Evolutionary conservation across 2,888 invertebrate species (phyloP).

Genomic region (Nemoura dubitans): DNA sequence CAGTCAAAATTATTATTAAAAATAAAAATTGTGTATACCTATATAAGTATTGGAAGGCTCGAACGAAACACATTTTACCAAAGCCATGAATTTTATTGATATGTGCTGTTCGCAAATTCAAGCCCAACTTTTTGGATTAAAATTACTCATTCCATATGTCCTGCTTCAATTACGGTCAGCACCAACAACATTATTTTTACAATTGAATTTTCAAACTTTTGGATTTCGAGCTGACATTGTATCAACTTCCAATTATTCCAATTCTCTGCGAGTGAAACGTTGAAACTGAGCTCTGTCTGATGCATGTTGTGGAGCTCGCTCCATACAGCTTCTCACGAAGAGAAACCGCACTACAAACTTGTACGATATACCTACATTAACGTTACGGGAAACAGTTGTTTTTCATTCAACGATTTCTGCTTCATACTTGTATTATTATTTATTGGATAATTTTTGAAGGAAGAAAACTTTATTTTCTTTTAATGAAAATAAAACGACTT

Average conservation of each 20-base stretch:
- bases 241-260: neutral
- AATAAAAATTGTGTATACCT: too few relatives aligned
- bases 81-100: too few relatives aligned
- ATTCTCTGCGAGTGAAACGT: neutral
- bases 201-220: slow-evolving; percentile 4
- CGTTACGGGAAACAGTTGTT: neutral
- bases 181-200: neutral
- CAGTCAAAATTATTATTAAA: too few relatives aligned
- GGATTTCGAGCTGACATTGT: neutral
- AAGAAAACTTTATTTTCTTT: slow-evolving; percentile 19
- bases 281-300: neutral
- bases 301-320: neutral
- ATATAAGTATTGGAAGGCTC: too few relatives aligned
- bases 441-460: slow-evolving; percentile 15
- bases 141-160: neutral
- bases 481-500: slow-evolving; percentile 19
- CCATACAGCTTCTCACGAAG: neutral
- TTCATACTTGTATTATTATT: neutral
- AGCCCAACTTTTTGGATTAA: neutral
- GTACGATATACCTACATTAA: neutral
- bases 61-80: too few relatives aligned
- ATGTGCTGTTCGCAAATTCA: neutral
- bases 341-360: neutral
- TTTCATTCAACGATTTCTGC: neutral
- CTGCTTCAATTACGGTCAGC: neutral